Conservation (phyloP, 2,888 invertebrate species). For the Acleris cristana region DNA sequence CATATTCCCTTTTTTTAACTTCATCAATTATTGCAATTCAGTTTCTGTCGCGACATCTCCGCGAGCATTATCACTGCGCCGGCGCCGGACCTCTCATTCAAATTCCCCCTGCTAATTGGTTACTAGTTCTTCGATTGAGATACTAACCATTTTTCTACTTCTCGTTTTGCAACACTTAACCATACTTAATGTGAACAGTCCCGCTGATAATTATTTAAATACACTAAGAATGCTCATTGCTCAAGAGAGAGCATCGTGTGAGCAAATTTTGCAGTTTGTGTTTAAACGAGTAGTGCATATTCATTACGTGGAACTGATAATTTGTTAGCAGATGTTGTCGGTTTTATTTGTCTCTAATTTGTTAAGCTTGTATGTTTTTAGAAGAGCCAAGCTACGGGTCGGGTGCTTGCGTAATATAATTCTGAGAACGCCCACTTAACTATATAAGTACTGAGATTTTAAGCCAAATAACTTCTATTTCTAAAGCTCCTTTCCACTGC, state of each 20-base stretch:
- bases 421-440: too few species aligned
- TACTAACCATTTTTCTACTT: slow-evolving; percentile 49
- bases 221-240: slow-evolving; percentile 48
- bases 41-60: slow-evolving; percentile 12
- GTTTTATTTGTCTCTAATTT: slow-evolving; percentile 18
- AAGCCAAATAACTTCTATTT: too few species aligned
- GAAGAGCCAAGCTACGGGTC: background rate
- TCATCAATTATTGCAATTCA: background rate
- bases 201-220: slow-evolving; percentile 71
- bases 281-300: slow-evolving; percentile 28
- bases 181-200: slow-evolving; percentile 56
- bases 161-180: slow-evolving; percentile 51
- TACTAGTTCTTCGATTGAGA: slow-evolving; percentile 58
- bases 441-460: too few species aligned
- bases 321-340: slow-evolving; percentile 10
- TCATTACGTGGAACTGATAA: slow-evolving; percentile 29
- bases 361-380: slow-evolving; percentile 7
- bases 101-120: slow-evolving; percentile 70
- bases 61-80: slow-evolving; percentile 4
- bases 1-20: background rate
- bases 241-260: slow-evolving; percentile 32
- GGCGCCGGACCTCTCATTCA: slow-evolving; percentile 56
- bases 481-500: background rate
- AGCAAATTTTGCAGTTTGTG: slow-evolving; percentile 31
- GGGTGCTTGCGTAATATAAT: background rate